Conservation (phyloP, 2,113 vertebrate species). For the Lagopus leucura region DNA sequence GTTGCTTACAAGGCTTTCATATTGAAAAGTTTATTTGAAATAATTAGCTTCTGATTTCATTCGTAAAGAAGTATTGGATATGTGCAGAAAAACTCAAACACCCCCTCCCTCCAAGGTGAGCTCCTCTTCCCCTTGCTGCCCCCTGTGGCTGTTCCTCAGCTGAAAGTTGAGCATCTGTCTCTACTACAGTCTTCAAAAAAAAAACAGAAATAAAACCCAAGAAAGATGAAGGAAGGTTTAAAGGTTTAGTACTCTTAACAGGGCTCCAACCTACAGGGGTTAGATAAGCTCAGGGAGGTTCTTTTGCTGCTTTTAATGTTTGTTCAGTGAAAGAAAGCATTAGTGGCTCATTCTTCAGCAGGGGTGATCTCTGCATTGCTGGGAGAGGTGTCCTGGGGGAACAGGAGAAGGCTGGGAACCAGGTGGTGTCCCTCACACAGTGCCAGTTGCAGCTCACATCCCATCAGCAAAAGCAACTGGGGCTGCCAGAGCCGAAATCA, state of each 20-base stretch:
- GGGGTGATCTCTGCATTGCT: not conserved
- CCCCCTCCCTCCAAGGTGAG: not conserved
- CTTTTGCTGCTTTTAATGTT: slow-evolving; percentile 45
- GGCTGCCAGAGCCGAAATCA: accelerated
- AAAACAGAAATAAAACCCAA: not conserved
- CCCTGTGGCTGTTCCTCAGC: not conserved
- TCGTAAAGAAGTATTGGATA: not conserved
- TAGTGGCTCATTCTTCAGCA: not conserved
- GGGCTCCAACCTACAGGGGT: not conserved
- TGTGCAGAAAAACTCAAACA: not conserved
- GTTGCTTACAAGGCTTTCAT: not conserved
- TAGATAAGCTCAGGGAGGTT: not conserved
- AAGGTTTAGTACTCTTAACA: not conserved
- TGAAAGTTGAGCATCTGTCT: not conserved
- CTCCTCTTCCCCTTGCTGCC: not conserved
- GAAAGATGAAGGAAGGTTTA: not conserved
- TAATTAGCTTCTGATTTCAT: not conserved
- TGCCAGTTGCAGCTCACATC: not conserved
- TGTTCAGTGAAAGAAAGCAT: not conserved
- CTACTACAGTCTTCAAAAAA: not conserved
- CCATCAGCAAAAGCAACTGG: not conserved
- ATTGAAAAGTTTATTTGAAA: slow-evolving; percentile 54
- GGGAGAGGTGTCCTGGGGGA: not conserved
- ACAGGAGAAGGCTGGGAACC: not conserved
- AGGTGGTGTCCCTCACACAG: not conserved